phyloP scores from a whole-genome alignment of 2,888 invertebrate genomes.

The Agrotis exclamationis region DNA sequence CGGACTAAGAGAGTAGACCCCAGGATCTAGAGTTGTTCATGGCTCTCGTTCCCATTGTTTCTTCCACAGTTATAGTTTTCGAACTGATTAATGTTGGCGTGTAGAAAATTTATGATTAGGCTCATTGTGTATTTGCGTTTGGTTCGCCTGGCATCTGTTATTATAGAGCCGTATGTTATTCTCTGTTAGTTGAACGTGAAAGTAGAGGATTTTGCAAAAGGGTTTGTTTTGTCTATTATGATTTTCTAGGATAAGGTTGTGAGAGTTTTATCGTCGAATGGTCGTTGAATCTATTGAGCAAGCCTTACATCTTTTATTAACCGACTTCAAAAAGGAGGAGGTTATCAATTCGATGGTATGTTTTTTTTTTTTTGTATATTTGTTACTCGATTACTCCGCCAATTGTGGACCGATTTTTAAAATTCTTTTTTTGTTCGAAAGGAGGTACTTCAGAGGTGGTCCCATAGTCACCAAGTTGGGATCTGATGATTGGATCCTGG shows the following conservation, averaged over 20 bases:
- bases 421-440: too few relatives aligned
- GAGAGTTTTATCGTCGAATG: not conserved
- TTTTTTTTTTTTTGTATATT: too few relatives aligned
- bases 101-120: constrained; percentile 49
- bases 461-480: too few relatives aligned
- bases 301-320: not conserved
- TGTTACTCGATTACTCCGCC: too few relatives aligned
- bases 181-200: constrained; percentile 14
- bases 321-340: too few relatives aligned
- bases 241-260: not conserved
- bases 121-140: constrained; percentile 31
- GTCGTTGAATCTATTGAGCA: not conserved
- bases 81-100: constrained; percentile 47
- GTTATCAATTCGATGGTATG: too few relatives aligned
- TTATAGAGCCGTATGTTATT: constrained; percentile 10
- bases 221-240: not conserved
- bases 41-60: constrained; percentile 51
- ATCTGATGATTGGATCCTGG: too few relatives aligned
- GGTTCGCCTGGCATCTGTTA: constrained; percentile 10
- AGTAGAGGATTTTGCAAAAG: not conserved
- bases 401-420: too few relatives aligned
- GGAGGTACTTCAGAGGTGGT: too few relatives aligned
- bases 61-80: constrained; percentile 53
- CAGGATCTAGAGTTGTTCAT: constrained; percentile 41
- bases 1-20: too few relatives aligned